These are phyloP conservation scores for Heterotilapia buettikoferi DNA, from an alignment of 2,113 vertebrate genomes.

Conservation along the genomic window DNA sequence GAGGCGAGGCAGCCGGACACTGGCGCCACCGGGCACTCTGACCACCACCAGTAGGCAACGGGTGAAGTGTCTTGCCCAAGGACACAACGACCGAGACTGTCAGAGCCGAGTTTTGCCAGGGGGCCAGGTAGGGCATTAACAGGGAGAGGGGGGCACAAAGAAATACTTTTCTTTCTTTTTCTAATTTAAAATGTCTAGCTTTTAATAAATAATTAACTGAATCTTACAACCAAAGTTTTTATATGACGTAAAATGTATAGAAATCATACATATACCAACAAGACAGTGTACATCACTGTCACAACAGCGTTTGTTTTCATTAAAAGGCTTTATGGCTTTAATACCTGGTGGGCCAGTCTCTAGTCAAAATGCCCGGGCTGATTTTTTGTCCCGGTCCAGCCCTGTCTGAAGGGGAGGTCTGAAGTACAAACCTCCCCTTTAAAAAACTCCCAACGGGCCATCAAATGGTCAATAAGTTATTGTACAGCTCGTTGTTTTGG, in stretches of 20 bases:
- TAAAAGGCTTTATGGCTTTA: neutral
- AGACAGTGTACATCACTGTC: neutral
- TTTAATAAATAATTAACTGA: neutral
- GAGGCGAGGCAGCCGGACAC: too few relatives aligned
- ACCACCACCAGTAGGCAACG: too few relatives aligned
- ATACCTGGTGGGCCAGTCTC: accelerated
- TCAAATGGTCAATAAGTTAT: neutral
- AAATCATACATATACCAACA: neutral
- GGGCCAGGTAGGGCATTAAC: neutral
- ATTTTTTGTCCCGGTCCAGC: neutral
- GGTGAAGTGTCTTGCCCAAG: too few relatives aligned
- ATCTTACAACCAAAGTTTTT: neutral
- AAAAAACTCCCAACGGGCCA: neutral
- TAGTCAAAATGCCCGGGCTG: accelerated
- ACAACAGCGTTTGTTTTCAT: accelerated
- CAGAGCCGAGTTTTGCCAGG: accelerated
- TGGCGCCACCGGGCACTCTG: too few relatives aligned
- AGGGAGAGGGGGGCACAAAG: accelerated
- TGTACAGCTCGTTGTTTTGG: accelerated
- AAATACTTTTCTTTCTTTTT: neutral
- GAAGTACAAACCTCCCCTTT: neutral
- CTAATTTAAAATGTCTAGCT: neutral
- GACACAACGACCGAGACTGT: too few relatives aligned
- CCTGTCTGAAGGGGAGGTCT: neutral
- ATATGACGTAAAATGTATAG: accelerated